Conservation (phyloP, 2,888 invertebrate genomes). For the Rhaphigaster nebulosa region DNA sequence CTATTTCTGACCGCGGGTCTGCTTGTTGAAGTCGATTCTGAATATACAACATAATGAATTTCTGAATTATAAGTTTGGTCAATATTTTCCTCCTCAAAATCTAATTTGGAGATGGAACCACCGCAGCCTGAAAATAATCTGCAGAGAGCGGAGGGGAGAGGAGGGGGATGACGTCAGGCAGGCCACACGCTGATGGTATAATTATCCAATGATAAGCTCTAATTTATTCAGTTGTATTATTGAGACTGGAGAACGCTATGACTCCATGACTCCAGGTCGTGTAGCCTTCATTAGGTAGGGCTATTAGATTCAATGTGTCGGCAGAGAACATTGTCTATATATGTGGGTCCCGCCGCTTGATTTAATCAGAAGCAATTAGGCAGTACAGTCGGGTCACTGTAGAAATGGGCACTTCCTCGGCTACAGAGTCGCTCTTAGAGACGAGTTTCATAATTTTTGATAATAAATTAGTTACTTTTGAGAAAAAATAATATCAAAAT, state of each 20-base stretch:
- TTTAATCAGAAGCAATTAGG: constrained; percentile 54
- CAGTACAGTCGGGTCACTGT: constrained; percentile 21
- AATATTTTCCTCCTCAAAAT: not conserved
- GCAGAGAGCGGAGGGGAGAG: too few relatives aligned
- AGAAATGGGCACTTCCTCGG: constrained; percentile 43
- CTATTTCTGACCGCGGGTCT: too few relatives aligned
- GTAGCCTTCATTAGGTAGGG: constrained; percentile 3
- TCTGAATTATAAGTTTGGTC: too few relatives aligned
- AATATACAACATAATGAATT: too few relatives aligned
- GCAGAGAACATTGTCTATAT: constrained; percentile 52
- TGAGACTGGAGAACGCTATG: not conserved
- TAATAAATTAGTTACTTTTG: not conserved
- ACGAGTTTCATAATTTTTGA: not conserved
- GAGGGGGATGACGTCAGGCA: not conserved
- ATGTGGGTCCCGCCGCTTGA: constrained; percentile 54
- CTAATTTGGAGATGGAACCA: not conserved
- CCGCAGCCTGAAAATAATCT: not conserved
- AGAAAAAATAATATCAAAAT: not conserved
- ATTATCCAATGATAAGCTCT: constrained; percentile 29
- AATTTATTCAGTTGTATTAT: constrained; percentile 12
- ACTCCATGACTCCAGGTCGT: not conserved
- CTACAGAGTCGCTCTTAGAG: not conserved
- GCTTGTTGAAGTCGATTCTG: too few relatives aligned
- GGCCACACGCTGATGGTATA: not conserved
- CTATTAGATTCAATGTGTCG: constrained; percentile 57